phyloP scores from a whole-genome alignment of 2,888 invertebrate genomes.

The Plagiodera versicolora region DNA sequence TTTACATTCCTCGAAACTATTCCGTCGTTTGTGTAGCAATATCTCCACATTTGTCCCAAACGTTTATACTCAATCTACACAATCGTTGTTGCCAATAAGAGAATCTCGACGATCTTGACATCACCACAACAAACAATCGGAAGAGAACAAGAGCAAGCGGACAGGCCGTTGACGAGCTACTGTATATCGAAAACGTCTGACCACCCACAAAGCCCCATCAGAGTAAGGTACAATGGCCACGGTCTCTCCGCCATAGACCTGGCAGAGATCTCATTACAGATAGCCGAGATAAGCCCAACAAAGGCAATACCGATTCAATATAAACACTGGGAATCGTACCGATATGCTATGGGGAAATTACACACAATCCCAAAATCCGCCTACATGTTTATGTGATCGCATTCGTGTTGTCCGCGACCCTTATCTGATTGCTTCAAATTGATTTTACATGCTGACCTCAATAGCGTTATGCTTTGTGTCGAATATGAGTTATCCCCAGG shows the following conservation, averaged over 20 bases:
- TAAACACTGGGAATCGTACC: conserved; percentile 52
- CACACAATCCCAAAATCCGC: conserved; percentile 54
- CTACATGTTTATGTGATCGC: conserved; percentile 50
- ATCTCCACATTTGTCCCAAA: too few species aligned
- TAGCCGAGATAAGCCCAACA: conserved; percentile 55
- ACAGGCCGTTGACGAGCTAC: conserved; percentile 31
- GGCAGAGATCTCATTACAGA: conserved; percentile 57
- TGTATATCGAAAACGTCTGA: conserved; percentile 31
- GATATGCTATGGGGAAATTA: conserved; percentile 49
- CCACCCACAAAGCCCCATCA: conserved; percentile 37
- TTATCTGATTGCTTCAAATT: conserved; percentile 53
- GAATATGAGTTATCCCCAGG: conserved; percentile 18
- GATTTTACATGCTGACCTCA: conserved; percentile 53
- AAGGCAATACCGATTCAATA: conserved; percentile 56
- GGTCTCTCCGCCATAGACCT: conserved; percentile 35
- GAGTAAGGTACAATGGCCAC: conserved; percentile 22
- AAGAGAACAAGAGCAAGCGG: conserved; percentile 22
- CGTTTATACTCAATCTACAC: too few species aligned
- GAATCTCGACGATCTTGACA: conserved; percentile 14
- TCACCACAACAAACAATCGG: conserved; percentile 25
- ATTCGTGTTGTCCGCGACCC: conserved; percentile 39
- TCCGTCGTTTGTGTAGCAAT: too few species aligned
- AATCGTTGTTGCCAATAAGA: neutral
- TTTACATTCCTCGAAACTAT: too few species aligned
- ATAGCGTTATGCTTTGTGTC: conserved; percentile 35